Base-by-base conservation (phyloP, 2,113 vertebrate species). In the Vimba vimba region DNA sequence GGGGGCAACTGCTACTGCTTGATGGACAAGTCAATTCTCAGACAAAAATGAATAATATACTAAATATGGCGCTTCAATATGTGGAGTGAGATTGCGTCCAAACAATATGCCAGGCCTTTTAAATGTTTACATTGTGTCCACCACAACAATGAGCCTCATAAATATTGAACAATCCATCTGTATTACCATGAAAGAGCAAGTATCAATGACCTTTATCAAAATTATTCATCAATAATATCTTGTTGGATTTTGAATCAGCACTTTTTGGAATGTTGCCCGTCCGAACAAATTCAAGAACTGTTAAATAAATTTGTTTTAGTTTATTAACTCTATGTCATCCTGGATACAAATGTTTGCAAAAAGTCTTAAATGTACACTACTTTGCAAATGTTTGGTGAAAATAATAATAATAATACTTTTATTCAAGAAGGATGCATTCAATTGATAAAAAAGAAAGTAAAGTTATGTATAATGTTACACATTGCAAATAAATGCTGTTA, bases 211-310 rank as follows among this genome's bases (percentile, higher is more conserved):
- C 75, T 78, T 88, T 87, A 91, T 90, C 91, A 91, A 88, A 93
- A 92, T 89, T 87, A 92, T 92, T 59, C 85, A 55, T 83, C 73
- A 74, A 83, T 93, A 93, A 93, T 91, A 88, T 86, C 90, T 83
- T 81, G 82, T 15, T 93, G 71, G 71, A 47, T n/a, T 75, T 75
- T 13, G n/a, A 17, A 50, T 75, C 71, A 47, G 23, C 43, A 75
- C 12, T 50, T n/a, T 57, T 17, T 75, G 23, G 12, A 75, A 27
- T n/a, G 39, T 25, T 25, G 6, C 23, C n/a, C 6, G 15, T 4
- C 43, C 43, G 8, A 12, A 47, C 43, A 25, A 74, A n/a, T n/a
- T 1, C 4, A 39, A 92, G 91, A 91, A 86, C 90, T 89, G 90
- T 92, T 89, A 6, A 74, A 74, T 74, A 74, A 47, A 17, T 89